Conservation (phyloP, 30 jellyfish, hydroid and myxozoan genomes). For the Nemopilema nomurai region DNA sequence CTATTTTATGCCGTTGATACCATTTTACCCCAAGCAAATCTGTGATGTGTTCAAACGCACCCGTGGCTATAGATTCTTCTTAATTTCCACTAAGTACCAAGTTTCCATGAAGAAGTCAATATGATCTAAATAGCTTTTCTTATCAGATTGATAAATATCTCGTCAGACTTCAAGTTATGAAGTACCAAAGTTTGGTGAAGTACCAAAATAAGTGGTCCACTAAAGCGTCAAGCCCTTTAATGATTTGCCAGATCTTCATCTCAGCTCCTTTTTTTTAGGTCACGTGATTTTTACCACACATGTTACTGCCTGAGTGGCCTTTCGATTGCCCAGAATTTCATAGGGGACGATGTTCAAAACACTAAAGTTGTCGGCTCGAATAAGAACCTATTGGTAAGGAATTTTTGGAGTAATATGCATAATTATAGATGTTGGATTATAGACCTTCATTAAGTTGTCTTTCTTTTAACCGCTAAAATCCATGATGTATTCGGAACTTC, state of each 20-base stretch:
- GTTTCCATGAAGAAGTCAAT: too few species aligned
- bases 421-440: neutral
- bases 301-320: constrained; percentile 97
- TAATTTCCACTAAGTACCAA: too few species aligned
- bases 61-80: too few species aligned
- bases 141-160: too few species aligned
- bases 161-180: too few species aligned
- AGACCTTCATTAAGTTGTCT: neutral
- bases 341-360: constrained; percentile 72
- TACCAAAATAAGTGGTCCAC: neutral
- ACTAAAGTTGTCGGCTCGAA: constrained; percentile 68
- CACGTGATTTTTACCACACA: constrained; percentile 91
- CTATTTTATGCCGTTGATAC: neutral
- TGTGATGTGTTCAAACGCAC: too few species aligned
- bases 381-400: constrained; percentile 76
- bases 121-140: too few species aligned
- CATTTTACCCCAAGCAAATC: too few species aligned
- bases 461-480: too few species aligned
- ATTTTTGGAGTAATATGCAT: neutral
- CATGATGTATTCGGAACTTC: too few species aligned
- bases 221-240: neutral
- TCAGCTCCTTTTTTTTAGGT: too few species aligned
- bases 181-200: neutral
- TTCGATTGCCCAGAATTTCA: constrained; percentile 92
- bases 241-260: neutral